Evolutionary conservation across 2,888 invertebrate genomes (phyloP).

Genomic region (Sturmia bella): DNA sequence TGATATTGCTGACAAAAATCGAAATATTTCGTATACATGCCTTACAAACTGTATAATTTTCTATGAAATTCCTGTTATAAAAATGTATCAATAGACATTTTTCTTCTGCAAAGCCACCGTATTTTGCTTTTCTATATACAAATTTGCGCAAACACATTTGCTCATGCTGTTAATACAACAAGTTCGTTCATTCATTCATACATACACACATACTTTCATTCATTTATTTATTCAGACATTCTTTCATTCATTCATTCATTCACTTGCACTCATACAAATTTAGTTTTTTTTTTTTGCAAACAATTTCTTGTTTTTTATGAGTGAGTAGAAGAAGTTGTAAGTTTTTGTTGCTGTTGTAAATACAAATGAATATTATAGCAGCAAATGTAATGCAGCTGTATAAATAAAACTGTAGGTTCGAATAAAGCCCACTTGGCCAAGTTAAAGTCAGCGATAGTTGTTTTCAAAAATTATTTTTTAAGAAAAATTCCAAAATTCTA

Average conservation of each 20-base stretch:
- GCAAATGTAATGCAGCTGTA: conserved; percentile 61
- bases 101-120: too few species aligned
- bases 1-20: too few species aligned
- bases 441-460: too few species aligned
- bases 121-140: too few species aligned
- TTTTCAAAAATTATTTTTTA: too few species aligned
- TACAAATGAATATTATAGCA: conserved; percentile 64
- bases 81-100: too few species aligned
- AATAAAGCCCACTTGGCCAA: too few species aligned
- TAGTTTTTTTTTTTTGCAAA: conserved; percentile 20
- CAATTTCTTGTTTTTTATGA: conserved; percentile 23
- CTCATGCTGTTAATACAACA: neutral
- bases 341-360: conserved; percentile 13
- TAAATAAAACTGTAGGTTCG: conserved; percentile 41
- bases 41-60: too few species aligned
- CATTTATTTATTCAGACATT: conserved; percentile 13
- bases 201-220: neutral
- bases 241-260: conserved; percentile 19
- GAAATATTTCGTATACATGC: too few species aligned
- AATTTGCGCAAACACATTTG: neutral
- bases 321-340: conserved; percentile 3
- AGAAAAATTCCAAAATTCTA: too few species aligned
- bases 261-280: conserved; percentile 40
- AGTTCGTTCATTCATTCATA: conserved; percentile 16
- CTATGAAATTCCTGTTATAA: too few species aligned